phyloP scores from a whole-genome alignment of 2,113 vertebrate species.

The Labeo catla region DNA sequence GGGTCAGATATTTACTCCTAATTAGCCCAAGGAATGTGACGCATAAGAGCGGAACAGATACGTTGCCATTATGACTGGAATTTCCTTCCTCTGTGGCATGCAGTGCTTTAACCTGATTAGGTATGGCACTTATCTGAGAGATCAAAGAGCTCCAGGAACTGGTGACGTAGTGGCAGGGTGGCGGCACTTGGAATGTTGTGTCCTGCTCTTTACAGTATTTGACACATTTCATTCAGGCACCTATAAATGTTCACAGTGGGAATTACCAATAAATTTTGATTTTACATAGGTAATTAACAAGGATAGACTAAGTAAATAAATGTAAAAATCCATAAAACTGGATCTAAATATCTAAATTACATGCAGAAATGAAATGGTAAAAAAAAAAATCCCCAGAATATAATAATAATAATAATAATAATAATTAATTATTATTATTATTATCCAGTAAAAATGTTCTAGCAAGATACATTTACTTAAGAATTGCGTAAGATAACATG shows the following conservation, averaged over 20 bases:
- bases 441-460: background rate
- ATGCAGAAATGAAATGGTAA: background rate
- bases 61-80: conserved; percentile 80
- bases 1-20: conserved; percentile 84
- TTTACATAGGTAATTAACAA: background rate
- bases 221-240: conserved; percentile 40
- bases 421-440: background rate
- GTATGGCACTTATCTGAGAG: conserved; percentile 81
- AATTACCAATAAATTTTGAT: conserved; percentile 53
- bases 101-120: conserved; percentile 81
- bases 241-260: conserved; percentile 41
- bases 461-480: background rate
- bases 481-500: background rate
- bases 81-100: conserved; percentile 77
- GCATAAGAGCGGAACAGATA: conserved; percentile 82
- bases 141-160: conserved; percentile 74
- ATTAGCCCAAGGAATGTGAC: conserved; percentile 80
- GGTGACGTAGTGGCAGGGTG: conserved; percentile 69
- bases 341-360: background rate
- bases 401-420: too few relatives aligned
- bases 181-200: conserved; percentile 38
- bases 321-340: background rate
- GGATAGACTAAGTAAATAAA: background rate
- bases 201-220: conserved; percentile 64
- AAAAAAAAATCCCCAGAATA: background rate